Evolutionary conservation across 2,797 vertebrate species (phyloP), one percentile per base, ranked within the genome.

Genomic region (Cyprinodon diabolis): DNA sequence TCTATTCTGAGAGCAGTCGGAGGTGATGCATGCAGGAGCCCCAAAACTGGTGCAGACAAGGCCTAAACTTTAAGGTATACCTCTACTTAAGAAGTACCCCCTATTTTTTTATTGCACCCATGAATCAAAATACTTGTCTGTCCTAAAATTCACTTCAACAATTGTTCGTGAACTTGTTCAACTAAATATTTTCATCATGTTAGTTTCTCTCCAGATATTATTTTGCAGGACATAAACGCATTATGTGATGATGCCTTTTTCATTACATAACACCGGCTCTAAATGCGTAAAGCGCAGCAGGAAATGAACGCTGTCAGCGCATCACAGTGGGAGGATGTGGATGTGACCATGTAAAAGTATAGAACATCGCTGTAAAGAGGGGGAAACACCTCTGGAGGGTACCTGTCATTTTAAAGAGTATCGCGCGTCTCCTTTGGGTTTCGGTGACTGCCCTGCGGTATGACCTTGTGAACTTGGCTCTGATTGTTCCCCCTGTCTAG

Each of bases 391-490:
- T 43, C 40, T 74, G 73, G 76, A 87, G 58, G 76, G 77, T 77
- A 47, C 51, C 74, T 84, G 87, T 86, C 85, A 81, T 89, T 89
- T 87, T 83, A 80, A 71, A 81, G 82, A 60, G 52, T 68, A 71
- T 62, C 69, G 48, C n/a, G 48, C 73, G 60, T 76, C 43, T 83
- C 56, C 35, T 74, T 69, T 40, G 40, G 71, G 55, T 56, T 30
- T 51, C 76, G 76, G 57, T 87, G 79, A 70, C 60, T 10, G 71
- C 70, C 69, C 76, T 73, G 67, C 70, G 51, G 54, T 62, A 1
- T 95, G 93, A 94, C 91, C 92, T 87, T 80, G 79, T 93, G 91
- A 92, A 94, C 88, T 88, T 70, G 79, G 60, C 84, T 66, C n/a
- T 23, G 68, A 70, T 30, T 19, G 8, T 30, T 58, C 11, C 11